A percentile compares a stretch with the other conserved stretches of the same genome.
These are phyloP conservation scores for Orientallactaga sibirica DNA, from an alignment of 2,797 vertebrate genomes.

Conservation along the genomic window DNA sequence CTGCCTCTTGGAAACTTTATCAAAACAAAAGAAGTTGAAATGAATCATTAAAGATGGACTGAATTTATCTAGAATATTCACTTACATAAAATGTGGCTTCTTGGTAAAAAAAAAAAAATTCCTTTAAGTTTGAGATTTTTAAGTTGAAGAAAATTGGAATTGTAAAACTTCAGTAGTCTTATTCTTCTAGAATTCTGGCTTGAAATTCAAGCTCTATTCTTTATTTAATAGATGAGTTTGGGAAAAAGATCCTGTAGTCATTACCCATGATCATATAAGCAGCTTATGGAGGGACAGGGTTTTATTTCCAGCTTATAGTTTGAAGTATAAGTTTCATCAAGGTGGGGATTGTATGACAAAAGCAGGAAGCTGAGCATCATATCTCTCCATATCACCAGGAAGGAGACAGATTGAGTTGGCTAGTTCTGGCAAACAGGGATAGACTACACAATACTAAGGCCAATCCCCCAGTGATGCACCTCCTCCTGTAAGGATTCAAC, in stretches of 20 bases:
- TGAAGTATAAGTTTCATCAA: no score
- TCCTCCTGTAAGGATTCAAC: no score
- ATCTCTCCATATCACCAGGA: no score
- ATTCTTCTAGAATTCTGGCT: background rate
- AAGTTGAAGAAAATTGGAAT: background rate
- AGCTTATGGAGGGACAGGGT: no score
- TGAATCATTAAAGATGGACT: conserved; percentile 36
- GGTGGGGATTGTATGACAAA: no score
- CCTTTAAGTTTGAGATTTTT: background rate
- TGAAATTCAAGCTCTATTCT: background rate
- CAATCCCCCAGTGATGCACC: no score
- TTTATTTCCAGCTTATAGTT: no score
- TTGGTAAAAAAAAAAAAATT: background rate
- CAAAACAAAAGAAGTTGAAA: conserved; percentile 27
- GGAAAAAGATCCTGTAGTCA: background rate
- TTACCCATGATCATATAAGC: no score
- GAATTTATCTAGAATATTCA: conserved; percentile 19
- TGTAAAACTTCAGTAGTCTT: background rate
- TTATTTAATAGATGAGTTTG: background rate
- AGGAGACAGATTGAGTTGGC: no score
- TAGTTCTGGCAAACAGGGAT: no score
- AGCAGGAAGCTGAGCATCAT: no score
- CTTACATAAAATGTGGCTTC: conserved; percentile 1
- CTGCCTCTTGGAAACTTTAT: conserved; percentile 1
- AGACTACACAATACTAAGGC: no score